Evolutionary conservation across 2,797 vertebrate genomes (phyloP).

Genomic region (Poeciliopsis infans): DNA sequence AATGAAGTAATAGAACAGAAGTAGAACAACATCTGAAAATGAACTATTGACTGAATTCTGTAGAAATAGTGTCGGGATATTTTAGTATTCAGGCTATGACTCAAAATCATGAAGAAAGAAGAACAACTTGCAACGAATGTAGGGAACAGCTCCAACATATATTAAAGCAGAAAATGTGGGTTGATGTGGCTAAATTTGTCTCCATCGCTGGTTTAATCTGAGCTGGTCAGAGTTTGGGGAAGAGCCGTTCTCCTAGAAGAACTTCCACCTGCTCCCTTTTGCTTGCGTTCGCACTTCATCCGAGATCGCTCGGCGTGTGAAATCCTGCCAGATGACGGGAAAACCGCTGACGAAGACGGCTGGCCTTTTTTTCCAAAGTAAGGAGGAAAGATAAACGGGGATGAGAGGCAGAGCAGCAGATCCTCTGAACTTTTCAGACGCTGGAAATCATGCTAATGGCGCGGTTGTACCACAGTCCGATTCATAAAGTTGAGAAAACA

Average conservation of each 20-base stretch:
- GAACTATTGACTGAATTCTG: neutral
- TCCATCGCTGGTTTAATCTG: constrained; percentile 29
- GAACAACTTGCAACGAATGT: constrained; percentile 7
- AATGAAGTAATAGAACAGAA: neutral
- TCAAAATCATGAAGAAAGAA: constrained; percentile 3
- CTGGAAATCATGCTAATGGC: constrained; percentile 31
- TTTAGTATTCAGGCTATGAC: neutral
- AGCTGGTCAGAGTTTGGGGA: constrained; percentile 29
- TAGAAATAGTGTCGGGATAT: neutral
- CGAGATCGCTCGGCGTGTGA: constrained; percentile 34
- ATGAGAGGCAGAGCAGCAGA: constrained; percentile 31
- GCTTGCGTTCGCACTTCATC: constrained; percentile 54
- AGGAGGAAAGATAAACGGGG: constrained; percentile 53
- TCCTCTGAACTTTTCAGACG: constrained; percentile 24
- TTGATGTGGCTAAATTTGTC: neutral
- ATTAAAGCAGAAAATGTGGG: constrained; percentile 1
- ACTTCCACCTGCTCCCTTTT: constrained; percentile 57
- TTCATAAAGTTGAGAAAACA: constrained; percentile 29
- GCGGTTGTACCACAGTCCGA: constrained; percentile 2
- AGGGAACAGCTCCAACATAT: constrained; percentile 15
- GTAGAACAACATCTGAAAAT: neutral
- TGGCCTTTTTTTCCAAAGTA: constrained; percentile 42
- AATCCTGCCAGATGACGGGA: constrained; percentile 44
- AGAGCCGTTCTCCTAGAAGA: constrained; percentile 28
- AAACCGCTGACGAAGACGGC: constrained; percentile 61